These are phyloP conservation scores for Tholera decimalis DNA, from an alignment of 2,888 invertebrate species.

Conservation along the genomic window DNA sequence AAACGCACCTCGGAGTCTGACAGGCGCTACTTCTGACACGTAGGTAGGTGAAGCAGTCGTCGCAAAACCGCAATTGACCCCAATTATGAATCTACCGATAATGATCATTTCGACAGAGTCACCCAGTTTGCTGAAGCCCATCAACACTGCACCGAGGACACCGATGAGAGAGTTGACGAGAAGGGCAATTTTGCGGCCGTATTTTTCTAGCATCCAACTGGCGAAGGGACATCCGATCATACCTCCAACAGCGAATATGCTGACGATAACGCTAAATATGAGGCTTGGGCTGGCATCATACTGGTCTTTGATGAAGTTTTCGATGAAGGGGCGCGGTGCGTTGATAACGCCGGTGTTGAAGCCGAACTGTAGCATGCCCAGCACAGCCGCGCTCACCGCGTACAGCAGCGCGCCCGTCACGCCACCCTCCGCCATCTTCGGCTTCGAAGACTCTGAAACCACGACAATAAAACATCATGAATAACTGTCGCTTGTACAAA, in stretches of 20 bases:
- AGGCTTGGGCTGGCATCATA: constrained; percentile 88
- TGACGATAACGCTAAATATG: constrained; percentile 93
- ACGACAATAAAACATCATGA: constrained; percentile 26
- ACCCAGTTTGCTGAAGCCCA: constrained; percentile 93
- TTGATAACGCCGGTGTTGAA: constrained; percentile 94
- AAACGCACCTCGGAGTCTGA: constrained; percentile 85
- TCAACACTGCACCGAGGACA: constrained; percentile 92
- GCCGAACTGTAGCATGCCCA: constrained; percentile 94
- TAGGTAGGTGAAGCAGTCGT: constrained; percentile 89
- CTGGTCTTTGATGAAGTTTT: constrained; percentile 92
- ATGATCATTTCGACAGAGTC: constrained; percentile 93
- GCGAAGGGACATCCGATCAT: constrained; percentile 95
- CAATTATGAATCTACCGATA: constrained; percentile 94
- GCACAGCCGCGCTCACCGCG: constrained; percentile 92
- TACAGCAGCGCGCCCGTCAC: constrained; percentile 92
- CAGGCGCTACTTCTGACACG: constrained; percentile 88
- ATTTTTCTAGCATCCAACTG: constrained; percentile 94
- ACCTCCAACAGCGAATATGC: constrained; percentile 95
- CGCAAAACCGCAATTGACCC: constrained; percentile 93
- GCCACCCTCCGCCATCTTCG: constrained; percentile 84
- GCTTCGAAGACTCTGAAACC: constrained; percentile 75
- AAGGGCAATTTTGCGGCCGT: constrained; percentile 93
- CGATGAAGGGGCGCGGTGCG: constrained; percentile 92
- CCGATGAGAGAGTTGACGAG: constrained; percentile 93
- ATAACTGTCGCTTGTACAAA: background rate